Base-by-base conservation (phyloP, 2,797 vertebrate species). In the Anabacerthia variegaticeps region DNA sequence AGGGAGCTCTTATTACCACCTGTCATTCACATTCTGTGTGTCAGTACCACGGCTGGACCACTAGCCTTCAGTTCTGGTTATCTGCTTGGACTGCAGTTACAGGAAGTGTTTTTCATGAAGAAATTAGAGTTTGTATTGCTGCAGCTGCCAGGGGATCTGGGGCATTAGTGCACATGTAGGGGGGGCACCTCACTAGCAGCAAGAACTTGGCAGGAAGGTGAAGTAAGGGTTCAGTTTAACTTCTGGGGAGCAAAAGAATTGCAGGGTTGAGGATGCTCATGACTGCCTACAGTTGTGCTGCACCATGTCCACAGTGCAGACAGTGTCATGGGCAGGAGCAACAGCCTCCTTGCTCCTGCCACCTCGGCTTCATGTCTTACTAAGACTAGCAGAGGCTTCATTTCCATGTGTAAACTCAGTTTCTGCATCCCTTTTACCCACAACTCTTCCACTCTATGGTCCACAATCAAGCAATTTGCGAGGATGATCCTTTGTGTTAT, bases 261-360 rank as follows among this genome's bases (percentile, higher is more conserved):
- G 9, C 14, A 43, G 28, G 14, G 2, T 26, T 62, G 20, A 36
- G 51, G 32, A 65, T 69, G 36, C 14, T 88, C 22, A 24, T 12
- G 37, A 46, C 14, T 54, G 65, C 16, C 72, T 79, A 52, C 36
- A 76, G 4, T 67, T 17, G 51, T 59, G 24, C 34, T 58, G 72
- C 1, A 1, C 26, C 0, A 0, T 28, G 12, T 56, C 80, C 3
- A 1, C 23, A 46, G 43, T 0, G 17, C 36, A 92, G 49, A 54
- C 14, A 49, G 32, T 28, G 55, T 34, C 28, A 28, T 9, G 37
- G 58, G 44, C 41, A 80, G 46, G 32, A 78, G 24, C 0, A 0
- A 52, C 30, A 76, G 32, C 44, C 12, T 73, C 21, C 8, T 22
- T 85, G 18, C 52, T 85, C 18, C 55, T 54, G 27, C 43, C 4